Percentiles rank a stretch among this genome's conserved stretches.
Conservation (phyloP, 1,140 invertebrate species). For the Apis florea region DNA sequence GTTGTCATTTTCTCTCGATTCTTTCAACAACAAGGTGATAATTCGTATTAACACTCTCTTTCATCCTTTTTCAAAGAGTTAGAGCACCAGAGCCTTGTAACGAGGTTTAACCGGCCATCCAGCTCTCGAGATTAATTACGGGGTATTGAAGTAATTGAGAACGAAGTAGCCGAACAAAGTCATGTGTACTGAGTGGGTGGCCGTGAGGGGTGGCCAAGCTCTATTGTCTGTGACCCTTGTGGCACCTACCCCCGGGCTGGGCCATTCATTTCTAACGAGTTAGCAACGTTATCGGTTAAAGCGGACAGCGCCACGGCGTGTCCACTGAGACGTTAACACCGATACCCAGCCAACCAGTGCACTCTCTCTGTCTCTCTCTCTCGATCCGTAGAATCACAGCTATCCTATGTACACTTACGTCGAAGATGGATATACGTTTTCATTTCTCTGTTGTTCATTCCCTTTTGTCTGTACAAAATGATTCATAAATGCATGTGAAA, state of each 20-base stretch:
- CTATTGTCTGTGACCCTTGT: conserved; percentile 48
- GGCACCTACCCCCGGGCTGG: conserved; percentile 34
- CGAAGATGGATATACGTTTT: too few species aligned
- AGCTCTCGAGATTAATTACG: conserved; percentile 62
- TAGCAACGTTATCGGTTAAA: conserved; percentile 73
- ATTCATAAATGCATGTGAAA: too few species aligned
- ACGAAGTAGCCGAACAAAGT: conserved; percentile 53
- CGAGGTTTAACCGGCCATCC: conserved; percentile 45
- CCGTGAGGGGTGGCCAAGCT: not conserved
- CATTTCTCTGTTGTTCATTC: too few species aligned
- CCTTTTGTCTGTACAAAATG: too few species aligned
- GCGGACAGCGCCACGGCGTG: conserved; percentile 60
- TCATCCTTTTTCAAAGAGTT: not conserved
- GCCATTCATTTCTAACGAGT: conserved; percentile 73
- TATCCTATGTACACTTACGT: not conserved
- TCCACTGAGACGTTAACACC: conserved; percentile 74
- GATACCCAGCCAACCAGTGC: conserved; percentile 63
- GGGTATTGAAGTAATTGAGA: conserved; percentile 63
- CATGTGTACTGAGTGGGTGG: not conserved
- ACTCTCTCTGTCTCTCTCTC: conserved; percentile 11
- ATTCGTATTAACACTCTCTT: conserved; percentile 1
- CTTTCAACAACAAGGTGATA: not conserved
- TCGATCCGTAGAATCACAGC: conserved; percentile 28
- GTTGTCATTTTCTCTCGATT: not conserved
- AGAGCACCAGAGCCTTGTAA: conserved; percentile 20